These are phyloP conservation scores for Tyria jacobaeae DNA, from an alignment of 2,888 invertebrate genomes.

Conservation along the genomic window DNA sequence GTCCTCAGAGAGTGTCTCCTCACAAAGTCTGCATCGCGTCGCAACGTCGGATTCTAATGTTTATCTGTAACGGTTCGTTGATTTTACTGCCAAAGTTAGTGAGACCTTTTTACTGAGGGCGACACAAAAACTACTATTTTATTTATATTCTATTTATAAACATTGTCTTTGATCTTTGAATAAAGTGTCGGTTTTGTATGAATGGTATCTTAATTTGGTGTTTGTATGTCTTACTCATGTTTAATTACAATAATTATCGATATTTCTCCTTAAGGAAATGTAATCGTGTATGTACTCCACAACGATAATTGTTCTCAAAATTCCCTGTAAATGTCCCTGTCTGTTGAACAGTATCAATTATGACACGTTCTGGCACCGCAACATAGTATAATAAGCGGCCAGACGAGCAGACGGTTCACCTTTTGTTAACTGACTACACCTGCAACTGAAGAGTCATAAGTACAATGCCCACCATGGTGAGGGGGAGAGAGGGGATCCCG, in stretches of 20 bases:
- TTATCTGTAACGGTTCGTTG: conserved; percentile 80
- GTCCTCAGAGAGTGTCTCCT: conserved; percentile 30
- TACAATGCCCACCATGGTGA: no score
- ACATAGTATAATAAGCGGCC: no score
- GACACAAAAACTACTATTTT: conserved; percentile 62
- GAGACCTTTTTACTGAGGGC: conserved; percentile 64
- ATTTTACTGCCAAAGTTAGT: conserved; percentile 78
- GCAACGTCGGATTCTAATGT: conserved; percentile 69
- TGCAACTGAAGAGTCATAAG: no score
- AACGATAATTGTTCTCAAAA: no score
- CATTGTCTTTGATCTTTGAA: conserved; percentile 42
- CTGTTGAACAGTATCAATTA: no score
- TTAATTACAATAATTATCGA: not conserved
- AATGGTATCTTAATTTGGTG: conserved; percentile 1
- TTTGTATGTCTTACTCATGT: not conserved
- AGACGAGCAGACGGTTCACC: no score
- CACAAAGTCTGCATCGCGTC: conserved; percentile 58
- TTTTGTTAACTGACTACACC: no score
- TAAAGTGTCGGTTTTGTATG: conserved; percentile 19
- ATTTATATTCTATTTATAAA: conserved; percentile 56
- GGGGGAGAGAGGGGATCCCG: no score
- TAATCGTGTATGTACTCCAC: no score
- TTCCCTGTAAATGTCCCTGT: no score
- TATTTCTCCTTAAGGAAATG: no score
- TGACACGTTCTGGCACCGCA: no score